Evolutionary conservation across 2,888 invertebrate species (phyloP).

Genomic region (Pachydiplax longipennis): DNA sequence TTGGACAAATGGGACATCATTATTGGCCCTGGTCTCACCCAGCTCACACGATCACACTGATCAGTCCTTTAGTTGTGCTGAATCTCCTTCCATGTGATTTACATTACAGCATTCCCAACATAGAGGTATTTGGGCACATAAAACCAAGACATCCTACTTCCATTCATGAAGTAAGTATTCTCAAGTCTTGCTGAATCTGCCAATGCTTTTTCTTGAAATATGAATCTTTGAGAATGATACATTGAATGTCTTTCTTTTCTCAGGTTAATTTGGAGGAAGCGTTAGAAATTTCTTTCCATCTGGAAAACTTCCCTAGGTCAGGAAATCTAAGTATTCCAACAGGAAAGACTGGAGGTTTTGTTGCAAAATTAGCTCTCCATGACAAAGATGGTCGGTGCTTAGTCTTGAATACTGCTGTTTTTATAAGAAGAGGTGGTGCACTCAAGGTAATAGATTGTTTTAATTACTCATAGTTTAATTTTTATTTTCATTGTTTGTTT

Average conservation of each 20-base stretch:
- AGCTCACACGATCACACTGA: conserved; percentile 84
- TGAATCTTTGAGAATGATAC: background rate
- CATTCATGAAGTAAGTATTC: conserved; percentile 39
- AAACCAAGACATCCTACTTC: conserved; percentile 13
- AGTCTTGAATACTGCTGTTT: conserved; percentile 74
- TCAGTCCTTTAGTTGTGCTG: conserved; percentile 80
- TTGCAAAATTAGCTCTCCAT: conserved; percentile 61
- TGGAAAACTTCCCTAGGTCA: conserved; percentile 84
- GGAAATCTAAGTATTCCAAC: conserved; percentile 67
- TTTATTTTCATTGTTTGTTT: no score
- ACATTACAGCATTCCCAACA: conserved; percentile 59
- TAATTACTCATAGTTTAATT: background rate
- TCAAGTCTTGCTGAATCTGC: background rate
- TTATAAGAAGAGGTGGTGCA: conserved; percentile 67
- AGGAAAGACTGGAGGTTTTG: conserved; percentile 54
- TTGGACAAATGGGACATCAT: conserved; percentile 35
- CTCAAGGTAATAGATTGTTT: conserved; percentile 62
- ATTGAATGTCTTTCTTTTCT: conserved; percentile 47
- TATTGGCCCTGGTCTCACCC: conserved; percentile 60
- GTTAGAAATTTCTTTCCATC: conserved; percentile 75
- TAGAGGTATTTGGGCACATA: background rate
- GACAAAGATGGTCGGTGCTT: conserved; percentile 78
- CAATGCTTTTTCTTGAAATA: background rate
- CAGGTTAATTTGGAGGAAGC: conserved; percentile 77
- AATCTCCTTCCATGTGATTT: conserved; percentile 90